Evolutionary conservation across 2,797 vertebrate species (phyloP), one percentile per base, ranked within the genome.

Genomic region (Chelon auratus): DNA sequence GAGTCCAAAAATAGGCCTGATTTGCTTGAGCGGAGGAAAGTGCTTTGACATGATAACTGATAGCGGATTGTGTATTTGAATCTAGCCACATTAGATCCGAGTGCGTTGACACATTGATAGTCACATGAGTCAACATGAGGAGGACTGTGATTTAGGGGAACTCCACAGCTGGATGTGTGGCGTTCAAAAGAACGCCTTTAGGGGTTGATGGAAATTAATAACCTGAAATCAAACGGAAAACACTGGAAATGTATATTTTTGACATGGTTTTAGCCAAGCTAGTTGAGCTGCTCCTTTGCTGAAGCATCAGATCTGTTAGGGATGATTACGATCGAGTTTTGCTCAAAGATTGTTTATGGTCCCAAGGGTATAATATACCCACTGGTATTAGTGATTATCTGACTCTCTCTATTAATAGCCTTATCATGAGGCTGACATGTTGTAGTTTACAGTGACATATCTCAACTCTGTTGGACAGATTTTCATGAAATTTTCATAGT

Each of bases 101-200:
- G 40, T 11, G 81, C 48, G 85, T 65, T 93, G 84, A 93, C 91
- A 92, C 76, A 80, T 88, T 91, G 80, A 92, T 87, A 61, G 86
- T 65, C 51, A 69, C 54, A 63, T 62, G 56, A 82, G 62, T 89
- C 86, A 85, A 78, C 75, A 77, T 70, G 54, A 66, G 74, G 58
- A 68, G 72, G 69, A 68, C 11, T 68, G 55, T 79, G 82, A 88
- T 87, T 86, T 75, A 76, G 90, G 91, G 90, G 71, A 92, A 92
- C 81, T 85, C 91, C 91, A 68, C 67, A 60, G 62, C n/a, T 70
- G 69, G 73, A 86, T 83, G 58, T 66, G 59, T n/a, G 89, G 54
- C 75, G 53, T 54, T 71, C 45, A 67, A 33, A 66, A 59, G 69
- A 88, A 69, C 72, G 55, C 80, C 81, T 83, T n/a, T 20, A 17